Conservation (phyloP, 1,140 invertebrate genomes). For the Trichogramma pretiosum region DNA sequence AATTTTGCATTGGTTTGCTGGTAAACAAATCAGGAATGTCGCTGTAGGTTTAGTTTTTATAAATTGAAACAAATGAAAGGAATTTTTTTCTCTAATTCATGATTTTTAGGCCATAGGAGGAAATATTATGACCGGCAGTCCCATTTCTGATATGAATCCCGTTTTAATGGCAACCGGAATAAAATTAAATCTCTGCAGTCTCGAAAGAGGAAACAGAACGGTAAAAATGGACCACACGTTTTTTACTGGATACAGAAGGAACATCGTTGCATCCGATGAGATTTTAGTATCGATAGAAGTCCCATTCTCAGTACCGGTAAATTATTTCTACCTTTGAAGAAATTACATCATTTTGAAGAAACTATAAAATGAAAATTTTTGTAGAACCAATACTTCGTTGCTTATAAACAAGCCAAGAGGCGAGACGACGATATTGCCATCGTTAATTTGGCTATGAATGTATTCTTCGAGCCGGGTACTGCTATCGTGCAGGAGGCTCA, state of each 20-base stretch:
- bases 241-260: slow-evolving; percentile 80
- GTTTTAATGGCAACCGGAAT: slow-evolving; percentile 71
- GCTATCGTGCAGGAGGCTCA: slow-evolving; percentile 53
- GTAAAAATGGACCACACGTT: slow-evolving; percentile 75
- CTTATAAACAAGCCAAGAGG: slow-evolving; percentile 85
- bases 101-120: slow-evolving; percentile 64
- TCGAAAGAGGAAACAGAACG: slow-evolving; percentile 48
- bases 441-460: slow-evolving; percentile 75
- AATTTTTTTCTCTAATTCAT: too few species aligned
- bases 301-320: slow-evolving; percentile 50
- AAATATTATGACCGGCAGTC: slow-evolving; percentile 92
- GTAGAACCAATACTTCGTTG: slow-evolving; percentile 69
- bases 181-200: slow-evolving; percentile 39
- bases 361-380: slow-evolving; percentile 44
- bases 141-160: slow-evolving; percentile 91
- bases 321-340: too few species aligned
- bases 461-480: slow-evolving; percentile 49
- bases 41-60: slow-evolving; percentile 49
- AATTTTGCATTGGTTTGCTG: slow-evolving; percentile 91
- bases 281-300: slow-evolving; percentile 67
- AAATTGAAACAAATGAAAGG: neutral
- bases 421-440: slow-evolving; percentile 93
- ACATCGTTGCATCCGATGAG: slow-evolving; percentile 66
- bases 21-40: slow-evolving; percentile 84
- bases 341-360: too few species aligned